Evolutionary conservation across 2,888 invertebrate genomes (phyloP).

Genomic region (Lutraria lutraria): DNA sequence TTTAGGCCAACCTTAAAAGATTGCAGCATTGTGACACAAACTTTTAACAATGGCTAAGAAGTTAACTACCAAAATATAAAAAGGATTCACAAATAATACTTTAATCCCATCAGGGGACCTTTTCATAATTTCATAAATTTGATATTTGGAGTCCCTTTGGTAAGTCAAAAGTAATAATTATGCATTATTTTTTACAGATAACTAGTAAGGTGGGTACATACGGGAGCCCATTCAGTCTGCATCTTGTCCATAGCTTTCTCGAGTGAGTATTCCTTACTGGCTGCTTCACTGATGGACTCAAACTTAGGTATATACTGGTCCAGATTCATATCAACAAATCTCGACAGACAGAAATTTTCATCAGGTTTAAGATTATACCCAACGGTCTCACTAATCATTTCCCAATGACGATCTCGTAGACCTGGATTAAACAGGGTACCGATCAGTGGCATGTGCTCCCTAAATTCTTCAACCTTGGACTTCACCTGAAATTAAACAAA

Average conservation of each 20-base stretch:
- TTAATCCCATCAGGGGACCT: no score
- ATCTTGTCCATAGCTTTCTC: conserved; percentile 96
- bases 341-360: conserved; percentile 92
- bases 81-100: no score
- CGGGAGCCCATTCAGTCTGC: conserved; percentile 93
- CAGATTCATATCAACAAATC: conserved; percentile 95
- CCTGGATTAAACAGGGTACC: conserved; percentile 97
- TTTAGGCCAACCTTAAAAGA: no score
- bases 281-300: conserved; percentile 96
- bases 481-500: conserved; percentile 87
- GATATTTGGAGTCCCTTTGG: no score
- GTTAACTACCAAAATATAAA: no score
- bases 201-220: conserved; percentile 69
- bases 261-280: conserved; percentile 97
- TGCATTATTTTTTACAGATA: background rate
- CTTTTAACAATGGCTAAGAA: no score
- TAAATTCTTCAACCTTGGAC: conserved; percentile 94
- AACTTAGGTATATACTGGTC: conserved; percentile 95
- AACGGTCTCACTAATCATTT: conserved; percentile 96
- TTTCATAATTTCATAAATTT: no score
- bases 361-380: conserved; percentile 96
- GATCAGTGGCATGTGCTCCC: conserved; percentile 93
- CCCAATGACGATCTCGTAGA: conserved; percentile 93
- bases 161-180: no score
- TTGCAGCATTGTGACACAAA: no score